Percentiles rank a stretch among this genome's conserved stretches.
Conservation (phyloP, 1,140 invertebrate species). For the Augochlora pura region DNA sequence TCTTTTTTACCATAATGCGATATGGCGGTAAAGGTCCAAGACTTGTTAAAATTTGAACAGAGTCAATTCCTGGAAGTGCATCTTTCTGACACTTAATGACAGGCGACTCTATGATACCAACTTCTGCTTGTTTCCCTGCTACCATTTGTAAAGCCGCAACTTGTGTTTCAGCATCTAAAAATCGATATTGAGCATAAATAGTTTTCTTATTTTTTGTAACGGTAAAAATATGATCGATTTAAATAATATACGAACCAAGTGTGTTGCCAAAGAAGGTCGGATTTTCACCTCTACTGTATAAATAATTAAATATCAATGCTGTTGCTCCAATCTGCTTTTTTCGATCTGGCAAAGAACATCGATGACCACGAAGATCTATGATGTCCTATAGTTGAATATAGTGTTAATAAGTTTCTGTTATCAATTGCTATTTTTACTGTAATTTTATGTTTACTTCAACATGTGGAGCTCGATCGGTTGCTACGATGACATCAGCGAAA, state of each 20-base stretch:
- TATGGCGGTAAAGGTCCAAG: conserved; percentile 82
- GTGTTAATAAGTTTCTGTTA: conserved; percentile 33
- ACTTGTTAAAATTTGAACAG: conserved; percentile 78
- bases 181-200: conserved; percentile 24
- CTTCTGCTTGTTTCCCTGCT: conserved; percentile 79
- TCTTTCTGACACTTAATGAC: conserved; percentile 77
- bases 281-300: conserved; percentile 79
- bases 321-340: conserved; percentile 50
- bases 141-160: conserved; percentile 81
- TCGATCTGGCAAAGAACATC: conserved; percentile 73
- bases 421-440: not conserved
- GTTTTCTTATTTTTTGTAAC: not conserved
- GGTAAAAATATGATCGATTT: conserved; percentile 3
- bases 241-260: conserved; percentile 68
- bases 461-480: conserved; percentile 69
- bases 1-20: conserved; percentile 79
- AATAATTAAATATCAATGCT: conserved; percentile 70
- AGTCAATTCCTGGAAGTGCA: conserved; percentile 74
- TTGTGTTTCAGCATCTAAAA: conserved; percentile 78
- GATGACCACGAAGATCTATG: conserved; percentile 78
- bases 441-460: conserved; percentile 54
- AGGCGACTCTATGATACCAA: conserved; percentile 81
- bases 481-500: conserved; percentile 81
- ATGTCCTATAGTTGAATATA: conserved; percentile 72
- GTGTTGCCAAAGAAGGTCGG: conserved; percentile 80